Base-by-base conservation (phyloP, 1,140 invertebrate species). In the Apis cerana region DNA sequence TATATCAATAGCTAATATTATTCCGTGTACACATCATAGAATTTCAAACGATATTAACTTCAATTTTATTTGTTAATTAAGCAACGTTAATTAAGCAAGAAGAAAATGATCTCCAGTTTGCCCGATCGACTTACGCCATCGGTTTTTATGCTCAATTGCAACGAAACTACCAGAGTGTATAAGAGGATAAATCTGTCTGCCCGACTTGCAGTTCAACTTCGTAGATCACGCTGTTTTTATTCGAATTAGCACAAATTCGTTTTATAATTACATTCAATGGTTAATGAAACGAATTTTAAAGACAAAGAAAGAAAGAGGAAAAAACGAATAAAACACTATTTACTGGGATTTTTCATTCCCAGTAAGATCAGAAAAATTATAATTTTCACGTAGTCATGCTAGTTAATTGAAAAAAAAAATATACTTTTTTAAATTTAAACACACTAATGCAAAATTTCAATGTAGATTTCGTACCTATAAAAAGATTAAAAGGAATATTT, bases 121-220 rank as follows among this genome's bases (percentile, higher is more conserved):
- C 15, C 48, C 61, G 61, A 82, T 86, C 58, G 33, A 61, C 17
- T 69, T 56, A 33, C 43, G 10, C 17, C 13, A 8, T 12, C 3
- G 4, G 21, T n/a, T 68, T 82, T 62, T 62, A 77, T 58, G 58
- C n/a, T 70, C 65, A n/a, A 8, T 48, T 62, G 65, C 48, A 76
- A 19, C 74, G 65, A 52, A n/a, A 72, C 69, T 13, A 17, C 50
- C 7, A 11, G 19, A n/a, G 23, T 56, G 17, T 58, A 50, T 11
- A 19, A 54, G 19, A 12, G n/a, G 8, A 52, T 68, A 81, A 58
- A 75, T 59, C 10, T 15, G 4, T 56, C n/a, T 13, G 27, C 11
- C 58, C 75, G 50, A 52, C 8, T 43, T 12, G 1, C 10, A 17
- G 2, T 17, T 79, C 17, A 23, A n/a, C 12, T 17, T 17, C 9